Evolutionary conservation across 2,113 vertebrate genomes (phyloP).

Genomic region (Dasyornis broadbenti): DNA sequence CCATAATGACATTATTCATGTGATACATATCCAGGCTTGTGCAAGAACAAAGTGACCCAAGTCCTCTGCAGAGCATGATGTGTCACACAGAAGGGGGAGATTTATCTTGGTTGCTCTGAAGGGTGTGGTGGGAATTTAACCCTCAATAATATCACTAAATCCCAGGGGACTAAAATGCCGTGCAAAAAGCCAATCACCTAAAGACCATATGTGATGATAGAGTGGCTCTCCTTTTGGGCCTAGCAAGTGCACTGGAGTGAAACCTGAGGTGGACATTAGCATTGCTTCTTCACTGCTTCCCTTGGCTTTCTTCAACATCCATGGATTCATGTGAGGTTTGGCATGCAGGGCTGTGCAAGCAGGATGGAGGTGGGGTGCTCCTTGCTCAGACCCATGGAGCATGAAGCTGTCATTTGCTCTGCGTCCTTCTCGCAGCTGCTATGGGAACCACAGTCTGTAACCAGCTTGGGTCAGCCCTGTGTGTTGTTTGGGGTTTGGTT

Average conservation of each 20-base stretch:
- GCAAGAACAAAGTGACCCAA: background rate
- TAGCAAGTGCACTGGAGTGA: background rate
- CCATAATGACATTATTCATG: background rate
- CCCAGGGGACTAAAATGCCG: background rate
- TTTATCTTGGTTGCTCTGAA: background rate
- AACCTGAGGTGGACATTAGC: background rate
- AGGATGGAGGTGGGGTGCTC: background rate
- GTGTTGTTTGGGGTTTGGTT: background rate
- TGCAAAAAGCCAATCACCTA: background rate
- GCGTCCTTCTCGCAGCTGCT: background rate
- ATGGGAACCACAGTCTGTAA: background rate
- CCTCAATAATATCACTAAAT: slow-evolving; percentile 4
- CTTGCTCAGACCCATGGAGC: background rate
- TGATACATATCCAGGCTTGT: background rate
- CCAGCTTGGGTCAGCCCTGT: background rate
- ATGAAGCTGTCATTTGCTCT: background rate
- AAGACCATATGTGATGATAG: background rate
- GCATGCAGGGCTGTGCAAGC: fast-evolving
- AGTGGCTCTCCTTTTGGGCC: background rate
- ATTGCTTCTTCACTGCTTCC: background rate
- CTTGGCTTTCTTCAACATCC: background rate
- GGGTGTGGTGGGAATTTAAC: slow-evolving; percentile 44
- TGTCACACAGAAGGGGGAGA: background rate
- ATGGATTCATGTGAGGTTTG: background rate
- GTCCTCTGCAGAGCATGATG: background rate